Conservation (phyloP, 2,888 invertebrate species). For the Orchesellides sinensis region DNA sequence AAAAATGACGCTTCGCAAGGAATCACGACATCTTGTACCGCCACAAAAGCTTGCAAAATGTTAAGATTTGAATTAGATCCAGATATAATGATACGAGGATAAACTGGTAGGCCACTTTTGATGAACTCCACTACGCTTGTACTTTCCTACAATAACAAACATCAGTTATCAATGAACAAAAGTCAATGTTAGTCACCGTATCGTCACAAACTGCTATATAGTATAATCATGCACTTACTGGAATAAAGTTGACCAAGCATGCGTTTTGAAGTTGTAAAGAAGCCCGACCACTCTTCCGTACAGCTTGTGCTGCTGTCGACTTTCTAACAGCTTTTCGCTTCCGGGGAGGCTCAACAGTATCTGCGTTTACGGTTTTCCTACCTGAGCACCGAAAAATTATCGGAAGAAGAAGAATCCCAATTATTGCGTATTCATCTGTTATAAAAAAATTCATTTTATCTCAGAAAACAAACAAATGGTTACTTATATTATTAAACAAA, state of each 20-base stretch:
- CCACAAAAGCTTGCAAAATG: not conserved
- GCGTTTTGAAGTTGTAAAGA: not conserved
- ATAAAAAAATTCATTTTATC: not conserved
- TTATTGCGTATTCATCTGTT: not conserved
- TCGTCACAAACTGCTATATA: not conserved
- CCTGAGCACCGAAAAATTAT: not conserved
- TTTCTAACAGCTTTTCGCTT: not conserved
- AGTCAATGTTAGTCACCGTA: too few species aligned
- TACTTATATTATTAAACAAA: too few species aligned
- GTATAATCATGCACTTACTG: not conserved
- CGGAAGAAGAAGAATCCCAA: not conserved
- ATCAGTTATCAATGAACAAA: constrained; percentile 1
- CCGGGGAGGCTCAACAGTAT: not conserved
- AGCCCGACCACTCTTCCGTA: not conserved
- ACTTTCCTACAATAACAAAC: constrained; percentile 12
- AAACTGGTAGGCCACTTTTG: not conserved
- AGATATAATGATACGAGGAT: not conserved
- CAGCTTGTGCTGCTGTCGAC: not conserved
- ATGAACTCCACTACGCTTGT: not conserved
- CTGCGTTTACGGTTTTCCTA: not conserved
- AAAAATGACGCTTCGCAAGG: constrained; percentile 7
- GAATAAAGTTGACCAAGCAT: not conserved
- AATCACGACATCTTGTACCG: not conserved
- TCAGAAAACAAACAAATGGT: not conserved
- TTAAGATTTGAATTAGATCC: not conserved